phyloP scores from a whole-genome alignment of 2,797 vertebrate genomes.

The Oreochromis mossambicus region DNA sequence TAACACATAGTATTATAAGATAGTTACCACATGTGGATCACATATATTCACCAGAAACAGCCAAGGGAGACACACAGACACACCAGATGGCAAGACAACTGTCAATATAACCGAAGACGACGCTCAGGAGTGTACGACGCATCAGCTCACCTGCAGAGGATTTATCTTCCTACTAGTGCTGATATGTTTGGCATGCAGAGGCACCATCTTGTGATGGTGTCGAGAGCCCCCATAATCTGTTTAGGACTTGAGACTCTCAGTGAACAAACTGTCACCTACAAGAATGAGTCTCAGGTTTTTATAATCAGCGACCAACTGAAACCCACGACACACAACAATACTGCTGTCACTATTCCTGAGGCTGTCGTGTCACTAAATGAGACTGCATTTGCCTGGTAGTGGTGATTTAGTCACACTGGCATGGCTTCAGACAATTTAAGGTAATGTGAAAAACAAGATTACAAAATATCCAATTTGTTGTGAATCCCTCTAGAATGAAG shows the following conservation, averaged over 20 bases:
- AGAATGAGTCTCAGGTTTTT: background rate
- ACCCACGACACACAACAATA: background rate
- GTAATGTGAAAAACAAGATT: background rate
- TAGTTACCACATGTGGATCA: background rate
- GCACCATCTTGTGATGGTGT: background rate
- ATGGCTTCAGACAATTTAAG: background rate
- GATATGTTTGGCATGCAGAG: background rate
- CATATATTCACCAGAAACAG: background rate
- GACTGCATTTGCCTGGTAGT: background rate
- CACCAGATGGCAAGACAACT: background rate
- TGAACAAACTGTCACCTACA: background rate
- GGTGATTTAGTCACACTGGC: background rate
- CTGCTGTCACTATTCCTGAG: background rate
- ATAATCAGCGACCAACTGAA: background rate
- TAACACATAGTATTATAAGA: background rate
- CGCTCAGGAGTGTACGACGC: background rate
- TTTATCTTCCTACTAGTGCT: background rate
- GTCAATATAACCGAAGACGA: rapidly evolving
- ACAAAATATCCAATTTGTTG: background rate
- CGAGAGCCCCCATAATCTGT: background rate
- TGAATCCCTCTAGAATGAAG: background rate
- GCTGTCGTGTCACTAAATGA: background rate
- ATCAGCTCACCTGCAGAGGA: background rate
- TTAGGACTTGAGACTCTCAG: background rate
- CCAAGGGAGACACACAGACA: background rate